Evolutionary conservation across 2,113 vertebrate species (phyloP), one percentile per base, ranked within the genome.

Genomic region (Forbesichthys papilliferus): DNA sequence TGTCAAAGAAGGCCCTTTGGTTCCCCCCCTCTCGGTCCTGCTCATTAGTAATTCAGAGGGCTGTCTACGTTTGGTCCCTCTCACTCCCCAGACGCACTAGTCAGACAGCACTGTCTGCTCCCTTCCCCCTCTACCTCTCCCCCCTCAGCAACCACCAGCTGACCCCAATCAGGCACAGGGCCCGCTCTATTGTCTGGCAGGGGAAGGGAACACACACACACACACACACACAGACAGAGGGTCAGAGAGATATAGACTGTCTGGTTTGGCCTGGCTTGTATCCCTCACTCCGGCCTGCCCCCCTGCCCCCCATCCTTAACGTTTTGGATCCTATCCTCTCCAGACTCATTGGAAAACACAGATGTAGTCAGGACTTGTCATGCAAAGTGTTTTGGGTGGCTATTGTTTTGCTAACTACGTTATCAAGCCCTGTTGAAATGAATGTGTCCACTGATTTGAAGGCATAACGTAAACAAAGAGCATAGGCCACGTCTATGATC

Each of bases 91-190:
- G 83, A 86, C 75, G 75, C 61, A 68, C 66, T 54, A 83, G 69
- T 83, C 80, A 89, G 86, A 88, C 85, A 80, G 85, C 51, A 57
- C 78, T 81, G 87, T 87, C 83, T 89, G 86, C 85, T 86, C 84
- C 80, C 77, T 81, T 67, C 68, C 79, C 55, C 59, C n/a, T 59
- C 74, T 66, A 64, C 66, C 56, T 18, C 59, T 11, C 36, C 11
- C 57, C 68, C 20, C 65, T 34, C 36, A 53, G 65, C 83, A 83
- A 75, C 86, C 87, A 88, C 86, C 86, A 90, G 87, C 89, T 90
- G 87, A 90, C 89, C 89, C 86, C 87, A 88, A 90, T 90, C 84
- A 90, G 89, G 79, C 84, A 75, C 74, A 82, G 79, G 82, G 70
- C 77, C 83, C 74, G 77, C 75, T 83, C 84, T 88, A 87, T 89